Conservation (phyloP, 2,888 invertebrate species). For the Stratiomys singularior region DNA sequence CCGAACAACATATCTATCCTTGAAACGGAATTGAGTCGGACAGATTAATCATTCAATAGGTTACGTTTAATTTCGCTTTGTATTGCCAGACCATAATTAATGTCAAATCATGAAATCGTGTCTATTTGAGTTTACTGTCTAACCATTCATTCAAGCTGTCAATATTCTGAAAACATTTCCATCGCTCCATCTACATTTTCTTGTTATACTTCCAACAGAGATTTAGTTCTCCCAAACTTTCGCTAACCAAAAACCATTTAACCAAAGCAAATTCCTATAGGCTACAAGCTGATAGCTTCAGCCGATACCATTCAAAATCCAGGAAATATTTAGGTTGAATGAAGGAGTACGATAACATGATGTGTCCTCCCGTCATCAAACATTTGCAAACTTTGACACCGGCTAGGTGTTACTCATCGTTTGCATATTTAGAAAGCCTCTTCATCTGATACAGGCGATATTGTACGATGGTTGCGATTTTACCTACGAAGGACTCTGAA, state of each 20-base stretch:
- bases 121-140: no score
- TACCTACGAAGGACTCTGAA: not conserved
- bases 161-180: conserved; percentile 26
- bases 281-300: not conserved
- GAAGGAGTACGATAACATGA: not conserved
- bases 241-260: not conserved
- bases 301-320: not conserved
- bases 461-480: not conserved
- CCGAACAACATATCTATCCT: no score
- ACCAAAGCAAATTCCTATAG: not conserved
- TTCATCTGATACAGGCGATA: not conserved
- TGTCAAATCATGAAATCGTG: no score
- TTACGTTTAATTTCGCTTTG: no score
- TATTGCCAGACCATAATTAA: no score
- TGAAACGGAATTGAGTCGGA: no score
- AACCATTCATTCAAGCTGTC: not conserved
- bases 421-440: conserved; percentile 23
- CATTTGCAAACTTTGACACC: conserved; percentile 45
- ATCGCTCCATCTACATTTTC: not conserved
- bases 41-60: no score
- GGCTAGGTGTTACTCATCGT: conserved; percentile 37
- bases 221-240: not conserved
- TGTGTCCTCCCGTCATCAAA: conserved; percentile 32
- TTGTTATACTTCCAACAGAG: not conserved
- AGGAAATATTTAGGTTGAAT: conserved; percentile 10